These are phyloP conservation scores for Callopanchax toddi DNA, from an alignment of 2,113 vertebrate genomes.

Conservation along the genomic window DNA sequence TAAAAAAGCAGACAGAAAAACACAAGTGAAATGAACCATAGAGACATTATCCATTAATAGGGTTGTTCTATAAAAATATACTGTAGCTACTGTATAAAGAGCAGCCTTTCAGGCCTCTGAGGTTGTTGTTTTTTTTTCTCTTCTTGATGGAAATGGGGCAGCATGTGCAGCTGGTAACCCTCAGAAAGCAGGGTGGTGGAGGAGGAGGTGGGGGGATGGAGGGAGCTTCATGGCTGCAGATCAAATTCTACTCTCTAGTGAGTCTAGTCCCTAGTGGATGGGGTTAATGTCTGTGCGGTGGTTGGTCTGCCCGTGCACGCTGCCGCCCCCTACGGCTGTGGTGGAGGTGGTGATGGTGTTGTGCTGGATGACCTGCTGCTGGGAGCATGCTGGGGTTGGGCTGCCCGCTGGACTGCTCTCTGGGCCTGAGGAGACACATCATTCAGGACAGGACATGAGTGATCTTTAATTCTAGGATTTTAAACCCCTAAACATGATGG, in stretches of 20 bases:
- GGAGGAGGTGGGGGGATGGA: slow-evolving; percentile 3
- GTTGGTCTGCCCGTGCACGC: slow-evolving; percentile 90
- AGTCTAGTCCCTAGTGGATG: slow-evolving; percentile 91
- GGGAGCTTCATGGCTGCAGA: slow-evolving; percentile 26
- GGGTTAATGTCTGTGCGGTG: slow-evolving; percentile 98
- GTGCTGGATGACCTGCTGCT: slow-evolving; percentile 99
- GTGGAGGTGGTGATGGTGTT: slow-evolving; percentile 99
- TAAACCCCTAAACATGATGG: neutral
- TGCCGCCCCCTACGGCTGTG: slow-evolving; percentile 89
- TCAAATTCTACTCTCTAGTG: slow-evolving; percentile 36
- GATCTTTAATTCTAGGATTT: neutral
- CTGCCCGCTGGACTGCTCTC: slow-evolving; percentile 95
- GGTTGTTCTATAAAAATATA: slow-evolving; percentile 88
- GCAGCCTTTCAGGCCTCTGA: slow-evolving; percentile 86
- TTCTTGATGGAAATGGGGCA: slow-evolving; percentile 61
- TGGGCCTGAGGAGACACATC: slow-evolving; percentile 85
- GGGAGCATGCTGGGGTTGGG: slow-evolving; percentile 89
- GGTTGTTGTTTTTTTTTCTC: slow-evolving; percentile 68
- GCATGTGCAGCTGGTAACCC: slow-evolving; percentile 53
- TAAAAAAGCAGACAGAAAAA: slow-evolving; percentile 27
- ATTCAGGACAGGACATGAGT: slow-evolving; percentile 3
- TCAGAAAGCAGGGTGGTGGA: slow-evolving; percentile 42
- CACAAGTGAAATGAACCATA: slow-evolving; percentile 21
- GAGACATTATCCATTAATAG: slow-evolving; percentile 64
- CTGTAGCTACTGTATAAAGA: slow-evolving; percentile 83